A percentile compares a stretch with the other conserved stretches of the same genome.
Evolutionary conservation across 2,113 vertebrate genomes (phyloP).

Genomic region (Vidua chalybeata): DNA sequence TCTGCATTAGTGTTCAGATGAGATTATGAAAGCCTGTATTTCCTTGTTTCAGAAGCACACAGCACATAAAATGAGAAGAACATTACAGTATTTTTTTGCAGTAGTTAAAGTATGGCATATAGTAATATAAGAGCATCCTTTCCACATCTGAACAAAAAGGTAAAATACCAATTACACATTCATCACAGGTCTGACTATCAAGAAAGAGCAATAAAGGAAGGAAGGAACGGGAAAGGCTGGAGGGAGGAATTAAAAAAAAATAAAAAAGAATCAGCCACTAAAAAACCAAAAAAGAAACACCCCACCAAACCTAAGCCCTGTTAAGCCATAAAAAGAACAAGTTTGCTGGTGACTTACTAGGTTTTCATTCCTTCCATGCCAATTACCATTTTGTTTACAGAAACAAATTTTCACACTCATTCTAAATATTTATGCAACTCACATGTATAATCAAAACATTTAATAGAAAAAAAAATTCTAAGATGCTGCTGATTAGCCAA

Average conservation of each 20-base stretch:
- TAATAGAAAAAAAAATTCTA: not conserved
- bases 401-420: not conserved
- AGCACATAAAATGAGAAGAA: not conserved
- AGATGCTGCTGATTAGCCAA: not conserved
- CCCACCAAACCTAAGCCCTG: not conserved
- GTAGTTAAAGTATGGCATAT: not conserved
- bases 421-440: not conserved
- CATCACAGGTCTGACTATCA: not conserved
- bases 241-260: rapidly evolving
- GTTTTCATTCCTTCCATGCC: not conserved
- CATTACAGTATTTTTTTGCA: not conserved
- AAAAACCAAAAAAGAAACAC: not conserved
- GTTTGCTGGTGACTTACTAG: not conserved
- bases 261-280: not conserved
- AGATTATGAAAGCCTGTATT: not conserved
- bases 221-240: not conserved
- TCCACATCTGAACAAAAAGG: not conserved
- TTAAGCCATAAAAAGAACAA: not conserved
- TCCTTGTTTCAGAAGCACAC: not conserved
- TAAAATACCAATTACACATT: not conserved
- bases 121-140: rapidly evolving
- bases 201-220: not conserved
- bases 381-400: not conserved
- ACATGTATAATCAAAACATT: not conserved
- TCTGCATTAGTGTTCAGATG: not conserved